Evolutionary conservation across 2,888 invertebrate genomes (phyloP), one percentile per base, ranked within the genome.

Genomic region (Epinotia bilunana): DNA sequence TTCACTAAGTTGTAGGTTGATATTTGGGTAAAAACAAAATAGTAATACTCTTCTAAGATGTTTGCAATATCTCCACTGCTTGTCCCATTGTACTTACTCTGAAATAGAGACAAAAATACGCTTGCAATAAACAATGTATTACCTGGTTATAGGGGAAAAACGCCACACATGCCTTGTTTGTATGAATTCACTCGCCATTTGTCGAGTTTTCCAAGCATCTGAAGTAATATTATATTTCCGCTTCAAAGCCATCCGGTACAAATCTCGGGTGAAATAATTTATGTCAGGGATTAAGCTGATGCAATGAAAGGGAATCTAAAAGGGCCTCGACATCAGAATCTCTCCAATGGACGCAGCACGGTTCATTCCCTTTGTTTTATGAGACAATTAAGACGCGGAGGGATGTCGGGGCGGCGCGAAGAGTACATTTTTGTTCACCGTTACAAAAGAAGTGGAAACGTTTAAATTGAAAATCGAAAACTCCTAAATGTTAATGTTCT

Each of bases 321-420:
- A 81, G 81, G 80, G 82, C 79, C 80, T 77, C 78, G 79, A 79
- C 77, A 80, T 81, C 80, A 81, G 81, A 83, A 83, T 76, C 78
- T 80, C 80, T 80, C 70, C 77, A 81, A 80, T 80, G 80, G 77
- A 80, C 81, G 76, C 60, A 82, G 83, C 87, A 88, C 86, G 86
- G 86, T 88, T 89, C 85, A 87, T 90, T 88, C 88, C 82, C 84
- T 87, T 88, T 90, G 88, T 90, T 90, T 90, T 89, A 90, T 87
- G 88, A 86, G 89, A 90, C 87, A 89, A 89, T 89, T 88, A 89
- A 88, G 87, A 87, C 83, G 82, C 84, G 83, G 82, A 86, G 84
- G 85, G 87, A 85, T 84, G 83, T 80, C 82, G 82, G 83, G 81
- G 82, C 81, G 83, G 85, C 81, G 83, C 81, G 79, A 84, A 84